Conservation (phyloP, 2,113 vertebrate genomes). For the Erythrocercus mccallii region DNA sequence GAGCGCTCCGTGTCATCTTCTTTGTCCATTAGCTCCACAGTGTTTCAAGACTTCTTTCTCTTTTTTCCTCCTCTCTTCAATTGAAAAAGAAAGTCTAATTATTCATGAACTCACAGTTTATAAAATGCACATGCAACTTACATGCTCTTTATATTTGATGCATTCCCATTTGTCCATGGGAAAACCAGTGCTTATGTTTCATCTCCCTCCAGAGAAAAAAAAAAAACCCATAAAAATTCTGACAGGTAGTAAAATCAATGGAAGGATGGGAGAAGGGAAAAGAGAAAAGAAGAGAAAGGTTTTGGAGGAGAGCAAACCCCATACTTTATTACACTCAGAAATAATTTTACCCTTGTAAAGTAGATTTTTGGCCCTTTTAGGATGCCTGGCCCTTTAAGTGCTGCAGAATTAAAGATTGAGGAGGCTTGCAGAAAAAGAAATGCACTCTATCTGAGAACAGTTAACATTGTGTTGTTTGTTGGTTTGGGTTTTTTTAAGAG, state of each 20-base stretch:
- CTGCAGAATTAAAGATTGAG: background rate
- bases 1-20: background rate
- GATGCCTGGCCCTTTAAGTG: background rate
- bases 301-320: background rate
- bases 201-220: background rate
- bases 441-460: background rate
- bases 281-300: background rate
- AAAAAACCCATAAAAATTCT: background rate
- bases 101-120: background rate
- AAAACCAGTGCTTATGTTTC: background rate
- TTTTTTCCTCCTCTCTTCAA: accelerated
- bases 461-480: background rate
- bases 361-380: background rate
- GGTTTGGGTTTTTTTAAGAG: accelerated
- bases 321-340: background rate
- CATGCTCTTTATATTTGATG: background rate
- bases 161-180: background rate
- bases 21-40: background rate
- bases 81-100: background rate
- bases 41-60: background rate
- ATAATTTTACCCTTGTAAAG: background rate
- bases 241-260: background rate
- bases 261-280: background rate
- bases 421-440: background rate
- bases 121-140: background rate